Base-by-base conservation (phyloP, 2,113 vertebrate genomes). In the Abramis brama region DNA sequence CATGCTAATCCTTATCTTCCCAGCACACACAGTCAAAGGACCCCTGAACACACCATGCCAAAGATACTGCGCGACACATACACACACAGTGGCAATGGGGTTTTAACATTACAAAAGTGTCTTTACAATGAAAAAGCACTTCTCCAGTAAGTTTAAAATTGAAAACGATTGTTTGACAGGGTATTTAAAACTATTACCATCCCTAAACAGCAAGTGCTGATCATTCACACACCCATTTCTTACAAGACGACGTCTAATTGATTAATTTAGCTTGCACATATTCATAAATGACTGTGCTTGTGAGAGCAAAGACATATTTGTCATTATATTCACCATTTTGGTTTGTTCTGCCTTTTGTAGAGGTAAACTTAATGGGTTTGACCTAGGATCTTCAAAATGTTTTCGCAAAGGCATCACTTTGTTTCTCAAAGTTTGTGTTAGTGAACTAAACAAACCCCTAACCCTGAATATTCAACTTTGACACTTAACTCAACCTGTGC, bases 1-100 rank as follows among this genome's bases (percentile, higher is more conserved):
- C 88, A 93, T 86, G 85, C 93, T 85, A 30, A 70, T 82, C 73
- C 88, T 95, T 95, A 95, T 95, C 95, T 94, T 89, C 82, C 83
- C 89, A 74, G 83, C 90, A 93, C 94, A 95, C 93, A 93, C 84
- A 88, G 92, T 91, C 91, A 89, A 88, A 92, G 91, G 90, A 92
- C 92, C 89, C 88, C 89, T 91, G 92, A 90, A 90, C 88, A 88
- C 82, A 86, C 87, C 89, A 78, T 52, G 71, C 85, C 90, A 91
- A 88, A 94, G 93, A 94, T 91, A 94, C 93, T 86, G 81, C 77
- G 85, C 84, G 83, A 88, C 25, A 75, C 52, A 83, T 6, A 59
- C 47, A 84, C 19, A 33, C 47, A 87, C 50, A 57, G 59, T 25
- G 30, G 52, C 68, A 36, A 57, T 82, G 10, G 84, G 33, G 23